Conservation (phyloP, 2,797 vertebrate species). For the Micropoecilia bifurca region DNA sequence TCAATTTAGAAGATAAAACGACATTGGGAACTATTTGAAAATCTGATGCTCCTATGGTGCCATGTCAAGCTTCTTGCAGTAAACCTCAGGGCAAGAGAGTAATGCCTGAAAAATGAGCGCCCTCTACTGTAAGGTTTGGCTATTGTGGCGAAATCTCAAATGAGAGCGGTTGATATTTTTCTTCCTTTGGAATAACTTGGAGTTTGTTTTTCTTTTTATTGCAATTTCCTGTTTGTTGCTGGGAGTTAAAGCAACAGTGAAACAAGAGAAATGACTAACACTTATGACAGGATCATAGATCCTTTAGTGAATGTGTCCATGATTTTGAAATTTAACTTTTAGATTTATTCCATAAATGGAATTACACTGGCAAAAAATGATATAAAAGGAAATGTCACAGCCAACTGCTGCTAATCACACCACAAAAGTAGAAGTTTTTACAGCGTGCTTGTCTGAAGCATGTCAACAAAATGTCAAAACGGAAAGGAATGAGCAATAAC, state of each 20-base stretch:
- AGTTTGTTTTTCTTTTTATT: background rate
- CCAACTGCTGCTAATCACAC: background rate
- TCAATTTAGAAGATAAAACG: constrained; percentile 23
- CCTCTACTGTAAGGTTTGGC: constrained; percentile 60
- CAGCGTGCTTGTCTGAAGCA: too few species aligned
- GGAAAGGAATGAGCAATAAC: background rate
- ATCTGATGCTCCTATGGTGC: constrained; percentile 22
- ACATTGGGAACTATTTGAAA: constrained; percentile 9
- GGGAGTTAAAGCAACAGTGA: background rate
- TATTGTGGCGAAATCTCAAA: constrained; percentile 8
- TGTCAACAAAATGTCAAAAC: background rate
- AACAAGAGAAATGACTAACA: background rate
- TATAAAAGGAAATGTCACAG: background rate
- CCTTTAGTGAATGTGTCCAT: background rate
- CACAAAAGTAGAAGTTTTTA: background rate
- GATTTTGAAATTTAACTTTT: background rate
- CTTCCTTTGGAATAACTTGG: background rate
- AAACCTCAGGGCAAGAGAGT: background rate
- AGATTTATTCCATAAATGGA: background rate
- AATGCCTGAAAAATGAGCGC: constrained; percentile 40
- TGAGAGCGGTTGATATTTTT: background rate
- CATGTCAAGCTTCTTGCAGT: constrained; percentile 15
- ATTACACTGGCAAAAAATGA: background rate
- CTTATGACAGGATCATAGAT: background rate
- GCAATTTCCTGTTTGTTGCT: background rate